Conservation (phyloP, 2,888 invertebrate genomes). For the Tanaodytes sp. region DNA sequence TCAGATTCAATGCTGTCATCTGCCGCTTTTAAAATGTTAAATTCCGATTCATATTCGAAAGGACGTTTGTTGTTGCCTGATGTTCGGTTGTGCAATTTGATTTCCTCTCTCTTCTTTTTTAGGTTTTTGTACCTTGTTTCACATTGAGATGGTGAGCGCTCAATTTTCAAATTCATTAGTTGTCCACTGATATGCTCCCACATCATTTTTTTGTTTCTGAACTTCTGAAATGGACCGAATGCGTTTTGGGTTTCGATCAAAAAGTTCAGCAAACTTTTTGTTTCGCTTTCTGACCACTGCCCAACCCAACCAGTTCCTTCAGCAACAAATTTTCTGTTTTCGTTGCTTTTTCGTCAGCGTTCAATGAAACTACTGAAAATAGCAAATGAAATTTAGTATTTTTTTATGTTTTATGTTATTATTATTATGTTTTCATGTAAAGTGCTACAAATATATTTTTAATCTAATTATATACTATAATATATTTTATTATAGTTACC, state of each 20-base stretch:
- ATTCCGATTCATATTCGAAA: conserved; percentile 26
- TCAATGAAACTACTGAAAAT: too few species aligned
- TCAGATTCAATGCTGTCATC: conserved; percentile 36
- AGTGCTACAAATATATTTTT: too few species aligned
- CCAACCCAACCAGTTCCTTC: conserved; percentile 10
- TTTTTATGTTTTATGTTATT: too few species aligned
- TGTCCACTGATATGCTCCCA: conserved; percentile 25
- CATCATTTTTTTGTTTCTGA: conserved; percentile 21
- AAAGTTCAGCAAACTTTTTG: conserved; percentile 7
- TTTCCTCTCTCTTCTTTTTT: conserved; percentile 22
- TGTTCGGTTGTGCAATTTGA: conserved; percentile 12
- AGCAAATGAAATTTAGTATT: too few species aligned
- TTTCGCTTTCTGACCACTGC: conserved; percentile 20
- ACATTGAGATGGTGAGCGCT: conserved; percentile 22
- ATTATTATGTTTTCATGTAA: too few species aligned
- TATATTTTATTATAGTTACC: too few species aligned
- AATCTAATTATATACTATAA: too few species aligned
- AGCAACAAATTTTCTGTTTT: background rate
- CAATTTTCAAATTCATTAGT: background rate
- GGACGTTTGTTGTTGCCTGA: conserved; percentile 25
- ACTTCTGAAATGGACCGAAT: conserved; percentile 22
- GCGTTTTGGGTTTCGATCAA: conserved; percentile 22
- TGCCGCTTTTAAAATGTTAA: conserved; percentile 10
- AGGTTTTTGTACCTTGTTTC: conserved; percentile 30
- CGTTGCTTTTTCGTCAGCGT: too few species aligned